Base-by-base conservation (phyloP, 2,113 vertebrate genomes). In the Nematolebias whitei region DNA sequence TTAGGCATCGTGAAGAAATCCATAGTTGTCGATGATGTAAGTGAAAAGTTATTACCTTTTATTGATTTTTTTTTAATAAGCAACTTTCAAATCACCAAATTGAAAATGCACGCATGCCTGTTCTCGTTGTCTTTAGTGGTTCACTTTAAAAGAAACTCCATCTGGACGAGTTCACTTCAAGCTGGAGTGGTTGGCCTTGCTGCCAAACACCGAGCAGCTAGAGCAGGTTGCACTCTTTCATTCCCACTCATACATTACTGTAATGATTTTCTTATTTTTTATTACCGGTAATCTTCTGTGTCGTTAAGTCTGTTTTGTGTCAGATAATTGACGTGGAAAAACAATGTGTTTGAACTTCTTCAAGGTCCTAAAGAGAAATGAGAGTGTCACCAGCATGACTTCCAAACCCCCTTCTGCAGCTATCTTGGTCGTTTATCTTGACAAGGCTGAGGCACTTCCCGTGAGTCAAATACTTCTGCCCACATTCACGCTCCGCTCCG, bases 401-500 rank as follows among this genome's bases (percentile, higher is more conserved):
- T 75, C 84, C 0, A 91, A 94, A n/a, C 92, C 93, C 0, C 95
- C 95, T 0, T 96, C 96, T 2, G 92, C 96, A 1, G 95, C 96
- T 78, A 95, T 97, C 78, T 90, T 98, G 69, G 93, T 94, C 1
- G 81, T 96, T 14, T 98, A 98, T 87, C 85, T 98, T 83, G 96
- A 98, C 74, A 93, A 93, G 50, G 96, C 95, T 29, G 94, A 96
- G 81, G 94, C 94, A 2, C 94, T 98, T 76, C 96, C 95, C 16
- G 96, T 91, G 84, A 91, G 89, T 91, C 61, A 76, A 18, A 66
- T 40, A 52, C 22, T 22, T 79, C 47, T 60, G 68, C 75, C 66
- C 24, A 29, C 5, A 1, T 48, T 49, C 12, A 20, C 66, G 63
- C 49, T 45, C 15, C 26, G 38, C 20, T 55, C 50, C 48, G 54